These are phyloP conservation scores for Mesoligia furuncula DNA, from an alignment of 2,888 invertebrate genomes.

Conservation along the genomic window DNA sequence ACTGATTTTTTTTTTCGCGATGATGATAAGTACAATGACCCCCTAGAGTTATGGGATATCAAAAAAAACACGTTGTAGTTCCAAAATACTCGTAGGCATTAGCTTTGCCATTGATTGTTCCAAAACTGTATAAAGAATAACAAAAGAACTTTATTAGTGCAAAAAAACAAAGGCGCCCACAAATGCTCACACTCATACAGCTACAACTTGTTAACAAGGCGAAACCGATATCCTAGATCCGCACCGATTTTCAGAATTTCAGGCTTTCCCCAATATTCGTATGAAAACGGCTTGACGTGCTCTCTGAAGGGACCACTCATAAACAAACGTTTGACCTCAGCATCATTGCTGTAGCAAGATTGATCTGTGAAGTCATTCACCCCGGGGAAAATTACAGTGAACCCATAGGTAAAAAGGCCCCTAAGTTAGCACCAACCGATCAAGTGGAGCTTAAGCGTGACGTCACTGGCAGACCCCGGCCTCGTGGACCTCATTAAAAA, in stretches of 20 bases:
- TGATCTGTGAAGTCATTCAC: slow-evolving; percentile 19
- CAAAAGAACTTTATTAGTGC: neutral
- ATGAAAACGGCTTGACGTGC: slow-evolving; percentile 5
- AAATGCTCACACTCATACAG: neutral
- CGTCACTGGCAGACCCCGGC: slow-evolving; percentile 56
- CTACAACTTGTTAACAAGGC: neutral
- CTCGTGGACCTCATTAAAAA: slow-evolving; percentile 80
- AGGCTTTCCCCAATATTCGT: slow-evolving; percentile 15
- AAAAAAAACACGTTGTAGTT: neutral
- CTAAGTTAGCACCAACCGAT: slow-evolving; percentile 45
- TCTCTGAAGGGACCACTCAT: slow-evolving; percentile 3
- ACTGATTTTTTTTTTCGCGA: too few species aligned
- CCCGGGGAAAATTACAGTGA: slow-evolving; percentile 23
- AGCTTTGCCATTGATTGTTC: neutral
- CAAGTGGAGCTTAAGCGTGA: slow-evolving; percentile 43
- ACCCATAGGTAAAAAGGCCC: slow-evolving; percentile 13
- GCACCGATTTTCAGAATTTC: slow-evolving; percentile 22
- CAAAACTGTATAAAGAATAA: neutral
- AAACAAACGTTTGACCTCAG: slow-evolving; percentile 26
- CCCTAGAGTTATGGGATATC: too few species aligned
- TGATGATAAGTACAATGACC: too few species aligned
- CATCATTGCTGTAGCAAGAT: slow-evolving; percentile 6
- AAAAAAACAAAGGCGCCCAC: neutral
- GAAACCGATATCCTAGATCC: neutral
- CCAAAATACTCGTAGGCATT: neutral